Conservation (phyloP, 2,797 vertebrate genomes). For the Oreochromis grahami region DNA sequence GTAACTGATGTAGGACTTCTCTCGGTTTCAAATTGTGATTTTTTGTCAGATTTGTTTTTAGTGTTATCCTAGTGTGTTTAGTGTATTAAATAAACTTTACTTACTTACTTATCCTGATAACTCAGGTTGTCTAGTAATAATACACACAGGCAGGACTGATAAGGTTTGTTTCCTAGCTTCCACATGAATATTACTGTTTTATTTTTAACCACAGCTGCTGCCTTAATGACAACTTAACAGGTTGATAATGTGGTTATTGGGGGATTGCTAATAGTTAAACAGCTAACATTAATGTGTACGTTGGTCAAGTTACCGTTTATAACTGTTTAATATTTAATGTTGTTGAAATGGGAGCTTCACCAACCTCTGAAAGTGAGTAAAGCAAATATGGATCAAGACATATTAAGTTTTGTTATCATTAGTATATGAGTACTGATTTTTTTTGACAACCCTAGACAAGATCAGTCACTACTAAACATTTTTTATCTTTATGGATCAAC, state of each 20-base stretch:
- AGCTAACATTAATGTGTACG: neutral
- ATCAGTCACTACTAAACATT: neutral
- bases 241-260: neutral
- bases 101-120: neutral
- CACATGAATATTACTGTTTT: neutral
- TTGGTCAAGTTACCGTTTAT: neutral
- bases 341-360: neutral
- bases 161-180: accelerated
- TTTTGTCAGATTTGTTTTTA: neutral
- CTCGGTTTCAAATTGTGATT: neutral
- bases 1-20: neutral
- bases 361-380: neutral
- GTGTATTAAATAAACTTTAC: too few relatives aligned
- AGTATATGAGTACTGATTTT: neutral
- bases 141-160: neutral
- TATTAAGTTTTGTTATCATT: neutral
- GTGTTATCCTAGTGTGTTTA: neutral
- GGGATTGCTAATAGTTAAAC: neutral
- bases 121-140: neutral
- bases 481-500: neutral
- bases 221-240: neutral
- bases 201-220: neutral
- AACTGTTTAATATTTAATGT: neutral
- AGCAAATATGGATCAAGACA: neutral
- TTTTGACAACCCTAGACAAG: neutral